These are phyloP conservation scores for Tyrophagus putrescentiae DNA, from an alignment of 1,140 invertebrate genomes.

Conservation along the genomic window DNA sequence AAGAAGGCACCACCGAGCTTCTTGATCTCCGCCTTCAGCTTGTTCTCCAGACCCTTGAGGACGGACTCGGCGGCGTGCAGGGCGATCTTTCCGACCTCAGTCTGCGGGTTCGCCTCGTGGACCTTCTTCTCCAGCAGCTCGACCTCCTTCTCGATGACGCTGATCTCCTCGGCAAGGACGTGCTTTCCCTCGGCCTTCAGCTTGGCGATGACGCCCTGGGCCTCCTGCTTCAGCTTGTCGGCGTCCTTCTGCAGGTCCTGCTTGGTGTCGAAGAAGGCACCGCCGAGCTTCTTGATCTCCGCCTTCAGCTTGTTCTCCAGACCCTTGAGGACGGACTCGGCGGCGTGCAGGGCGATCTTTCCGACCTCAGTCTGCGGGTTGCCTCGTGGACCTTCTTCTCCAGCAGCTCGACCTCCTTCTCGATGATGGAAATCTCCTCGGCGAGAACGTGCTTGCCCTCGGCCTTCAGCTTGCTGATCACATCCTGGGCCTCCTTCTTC, in stretches of 20 bases:
- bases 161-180: not conserved
- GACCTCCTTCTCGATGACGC: not conserved
- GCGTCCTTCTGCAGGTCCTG: not conserved
- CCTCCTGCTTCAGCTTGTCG: not conserved
- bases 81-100: not conserved
- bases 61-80: not conserved
- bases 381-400: not conserved
- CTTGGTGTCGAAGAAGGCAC: not conserved
- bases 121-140: not conserved
- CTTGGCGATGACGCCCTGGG: not conserved
- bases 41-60: not conserved
- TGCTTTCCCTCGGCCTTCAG: not conserved
- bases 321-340: not conserved
- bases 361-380: conserved; percentile 1
- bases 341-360: not conserved
- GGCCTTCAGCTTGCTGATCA: not conserved
- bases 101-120: not conserved
- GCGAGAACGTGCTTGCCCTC: not conserved
- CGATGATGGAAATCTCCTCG: not conserved
- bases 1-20: not conserved
- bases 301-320: not conserved
- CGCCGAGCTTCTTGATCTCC: not conserved
- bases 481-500: not conserved
- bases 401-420: not conserved
- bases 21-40: conserved; percentile 2